A percentile compares a stretch with the other conserved stretches of the same genome.
These are phyloP conservation scores for Calephelis virginiensis DNA, from an alignment of 1,140 invertebrate species.

Conservation along the genomic window DNA sequence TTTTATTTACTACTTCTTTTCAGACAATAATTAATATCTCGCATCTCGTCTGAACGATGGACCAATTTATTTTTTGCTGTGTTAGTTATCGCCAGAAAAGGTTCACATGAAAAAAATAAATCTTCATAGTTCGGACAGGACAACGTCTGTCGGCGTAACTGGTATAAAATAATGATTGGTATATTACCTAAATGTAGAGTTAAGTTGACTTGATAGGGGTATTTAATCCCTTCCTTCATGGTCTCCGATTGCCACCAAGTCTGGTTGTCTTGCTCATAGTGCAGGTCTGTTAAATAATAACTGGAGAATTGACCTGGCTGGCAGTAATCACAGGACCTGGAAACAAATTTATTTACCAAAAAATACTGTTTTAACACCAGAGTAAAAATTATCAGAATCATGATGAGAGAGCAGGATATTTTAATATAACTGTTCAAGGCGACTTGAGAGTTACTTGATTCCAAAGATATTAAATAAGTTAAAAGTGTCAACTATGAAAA, in stretches of 20 bases:
- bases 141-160: background rate
- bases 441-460: no score
- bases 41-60: no score
- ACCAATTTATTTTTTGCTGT: background rate
- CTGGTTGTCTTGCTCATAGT: constrained; percentile 90
- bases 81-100: no score
- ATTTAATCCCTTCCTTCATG: constrained; percentile 95
- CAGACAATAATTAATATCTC: no score
- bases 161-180: constrained; percentile 23
- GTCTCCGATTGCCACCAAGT: constrained; percentile 99
- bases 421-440: no score
- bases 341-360: background rate
- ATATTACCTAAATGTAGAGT: constrained; percentile 91
- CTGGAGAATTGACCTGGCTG: constrained; percentile 84
- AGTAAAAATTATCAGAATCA: no score
- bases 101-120: no score
- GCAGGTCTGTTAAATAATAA: constrained; percentile 93
- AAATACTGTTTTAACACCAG: background rate
- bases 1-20: no score
- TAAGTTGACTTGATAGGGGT: constrained; percentile 94
- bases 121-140: no score
- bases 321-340: constrained; percentile 82
- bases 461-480: no score
- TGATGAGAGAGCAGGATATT: no score
- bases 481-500: no score